Evolutionary conservation across 2,113 vertebrate genomes (phyloP).

Genomic region (Saccopteryx leptura): DNA sequence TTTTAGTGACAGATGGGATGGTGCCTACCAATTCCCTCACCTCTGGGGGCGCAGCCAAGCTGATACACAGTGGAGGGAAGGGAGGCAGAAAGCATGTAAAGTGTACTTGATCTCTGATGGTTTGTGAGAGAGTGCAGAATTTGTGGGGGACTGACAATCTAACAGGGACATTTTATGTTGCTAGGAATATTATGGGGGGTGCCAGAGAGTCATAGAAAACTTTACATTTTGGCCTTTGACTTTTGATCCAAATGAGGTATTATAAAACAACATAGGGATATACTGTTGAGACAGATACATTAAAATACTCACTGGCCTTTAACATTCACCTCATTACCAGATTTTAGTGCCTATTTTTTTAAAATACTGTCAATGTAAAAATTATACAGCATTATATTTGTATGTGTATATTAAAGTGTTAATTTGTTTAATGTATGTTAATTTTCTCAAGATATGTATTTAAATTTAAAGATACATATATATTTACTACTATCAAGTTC

Average conservation of each 20-base stretch:
- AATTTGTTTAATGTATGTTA: neutral
- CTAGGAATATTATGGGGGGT: accelerated
- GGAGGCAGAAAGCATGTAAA: neutral
- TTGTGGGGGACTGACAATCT: neutral
- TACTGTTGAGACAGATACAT: neutral
- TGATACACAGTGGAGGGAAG: neutral
- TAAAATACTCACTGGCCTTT: neutral
- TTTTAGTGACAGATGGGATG: neutral
- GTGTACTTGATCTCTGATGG: neutral
- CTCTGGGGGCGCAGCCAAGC: neutral
- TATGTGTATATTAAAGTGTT: neutral
- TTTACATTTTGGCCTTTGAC: neutral
- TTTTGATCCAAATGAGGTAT: neutral
- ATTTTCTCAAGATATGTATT: neutral
- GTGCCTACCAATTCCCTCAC: neutral
- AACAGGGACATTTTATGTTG: neutral
- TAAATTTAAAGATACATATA: neutral
- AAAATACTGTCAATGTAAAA: neutral
- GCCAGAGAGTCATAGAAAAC: neutral
- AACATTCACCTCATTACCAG: neutral
- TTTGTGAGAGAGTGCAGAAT: neutral
- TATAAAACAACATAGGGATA: neutral
- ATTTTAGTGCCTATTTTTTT: neutral
- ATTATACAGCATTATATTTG: neutral
- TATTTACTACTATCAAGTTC: conserved; percentile 2